Percentiles rank a stretch among this genome's conserved stretches.
These are phyloP conservation scores for Gallinago nigripennis DNA, from an alignment of 2,797 vertebrate species.

Conservation along the genomic window DNA sequence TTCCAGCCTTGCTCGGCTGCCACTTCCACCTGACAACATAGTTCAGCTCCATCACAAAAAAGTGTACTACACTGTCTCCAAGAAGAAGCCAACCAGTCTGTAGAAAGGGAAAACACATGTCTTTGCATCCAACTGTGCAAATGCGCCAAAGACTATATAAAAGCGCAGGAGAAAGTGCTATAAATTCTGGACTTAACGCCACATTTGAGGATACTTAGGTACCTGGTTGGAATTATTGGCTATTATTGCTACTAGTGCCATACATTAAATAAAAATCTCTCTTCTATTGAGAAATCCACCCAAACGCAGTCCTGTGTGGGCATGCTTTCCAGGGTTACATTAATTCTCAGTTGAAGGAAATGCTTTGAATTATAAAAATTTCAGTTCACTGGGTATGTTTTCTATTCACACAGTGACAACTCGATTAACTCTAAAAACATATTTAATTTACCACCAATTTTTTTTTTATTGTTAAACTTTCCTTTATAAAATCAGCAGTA, in stretches of 20 bases:
- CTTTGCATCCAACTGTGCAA: background rate
- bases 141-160: background rate
- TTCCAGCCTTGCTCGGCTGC: background rate
- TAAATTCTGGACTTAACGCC: background rate
- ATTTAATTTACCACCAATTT: background rate
- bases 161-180: background rate
- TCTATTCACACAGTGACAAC: background rate
- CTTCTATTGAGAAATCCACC: background rate
- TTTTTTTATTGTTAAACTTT: background rate
- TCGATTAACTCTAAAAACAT: background rate
- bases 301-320: background rate
- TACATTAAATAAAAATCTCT: background rate
- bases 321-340: background rate
- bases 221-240: background rate
- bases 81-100: background rate
- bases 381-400: background rate
- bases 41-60: background rate
- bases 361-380: background rate
- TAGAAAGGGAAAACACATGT: background rate
- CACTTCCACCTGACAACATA: background rate
- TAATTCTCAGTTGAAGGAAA: background rate
- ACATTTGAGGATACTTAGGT: background rate
- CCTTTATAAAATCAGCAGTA: background rate
- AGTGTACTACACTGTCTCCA: background rate
- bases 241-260: background rate